phyloP scores from a whole-genome alignment of 1,140 invertebrate species.

The Ylistrum balloti region DNA sequence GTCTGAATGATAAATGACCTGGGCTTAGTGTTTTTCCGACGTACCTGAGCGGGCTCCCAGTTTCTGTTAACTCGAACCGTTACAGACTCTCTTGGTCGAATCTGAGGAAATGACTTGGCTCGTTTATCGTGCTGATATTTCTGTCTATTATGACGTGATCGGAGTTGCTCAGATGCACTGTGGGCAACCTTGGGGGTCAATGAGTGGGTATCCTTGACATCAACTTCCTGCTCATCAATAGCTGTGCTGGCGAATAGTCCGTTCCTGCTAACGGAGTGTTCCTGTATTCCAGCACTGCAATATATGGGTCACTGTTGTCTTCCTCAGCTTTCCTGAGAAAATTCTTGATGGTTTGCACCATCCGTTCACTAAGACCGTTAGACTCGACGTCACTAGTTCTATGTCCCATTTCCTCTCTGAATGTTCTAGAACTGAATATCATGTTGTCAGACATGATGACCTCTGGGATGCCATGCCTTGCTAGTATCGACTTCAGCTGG shows the following conservation, averaged over 20 bases:
- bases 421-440: constrained; percentile 42
- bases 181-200: neutral
- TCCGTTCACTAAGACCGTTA: constrained; percentile 47
- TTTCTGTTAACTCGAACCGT: constrained; percentile 17
- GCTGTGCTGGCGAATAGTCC: constrained; percentile 54
- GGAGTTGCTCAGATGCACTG: neutral
- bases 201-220: constrained; percentile 50
- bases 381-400: constrained; percentile 50
- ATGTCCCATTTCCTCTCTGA: constrained; percentile 35
- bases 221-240: constrained; percentile 56
- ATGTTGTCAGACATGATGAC: constrained; percentile 58
- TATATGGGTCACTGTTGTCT: constrained; percentile 50
- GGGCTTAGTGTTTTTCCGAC: neutral
- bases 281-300: constrained; percentile 61
- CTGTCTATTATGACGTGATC: constrained; percentile 43
- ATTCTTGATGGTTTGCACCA: constrained; percentile 59
- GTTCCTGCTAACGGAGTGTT: constrained; percentile 55
- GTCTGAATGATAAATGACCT: constrained; percentile 43
- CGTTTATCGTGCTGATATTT: constrained; percentile 35
- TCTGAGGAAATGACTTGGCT: constrained; percentile 26
- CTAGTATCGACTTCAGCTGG: constrained; percentile 51
- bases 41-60: constrained; percentile 43
- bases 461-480: constrained; percentile 55
- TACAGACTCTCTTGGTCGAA: constrained; percentile 7
- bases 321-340: constrained; percentile 55